These are phyloP conservation scores for Brachyptera risi DNA, from an alignment of 2,888 invertebrate genomes.

Conservation along the genomic window DNA sequence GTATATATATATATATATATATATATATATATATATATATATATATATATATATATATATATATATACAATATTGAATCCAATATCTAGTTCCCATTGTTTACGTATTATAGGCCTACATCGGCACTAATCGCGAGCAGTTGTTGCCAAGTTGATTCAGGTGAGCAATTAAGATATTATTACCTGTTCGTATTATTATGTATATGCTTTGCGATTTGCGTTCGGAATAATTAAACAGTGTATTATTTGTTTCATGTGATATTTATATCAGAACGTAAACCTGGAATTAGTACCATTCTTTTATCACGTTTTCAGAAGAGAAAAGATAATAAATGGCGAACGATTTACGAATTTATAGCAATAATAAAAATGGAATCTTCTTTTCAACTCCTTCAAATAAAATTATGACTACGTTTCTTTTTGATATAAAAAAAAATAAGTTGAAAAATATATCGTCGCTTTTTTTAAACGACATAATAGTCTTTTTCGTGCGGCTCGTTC, in stretches of 20 bases:
- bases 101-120: not conserved
- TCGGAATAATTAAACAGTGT: not conserved
- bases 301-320: not conserved
- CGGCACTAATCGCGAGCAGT: not conserved
- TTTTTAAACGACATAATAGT: constrained; percentile 19
- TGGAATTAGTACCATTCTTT: not conserved
- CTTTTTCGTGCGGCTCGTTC: constrained; percentile 4
- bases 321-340: not conserved
- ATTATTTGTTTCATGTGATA: not conserved
- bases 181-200: too few relatives aligned
- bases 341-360: constrained; percentile 11
- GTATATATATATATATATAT: too few relatives aligned
- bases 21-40: too few relatives aligned
- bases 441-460: constrained; percentile 13
- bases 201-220: not conserved
- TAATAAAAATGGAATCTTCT: not conserved
- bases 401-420: not conserved
- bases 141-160: constrained; percentile 5
- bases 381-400: constrained; percentile 14
- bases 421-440: constrained; percentile 12
- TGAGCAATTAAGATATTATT: constrained; percentile 7
- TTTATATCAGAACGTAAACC: not conserved
- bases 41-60: too few relatives aligned
- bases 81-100: not conserved
- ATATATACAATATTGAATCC: not conserved